Evolutionary conservation across 2,113 vertebrate genomes (phyloP).

Genomic region (Ageneiosus marmoratus): DNA sequence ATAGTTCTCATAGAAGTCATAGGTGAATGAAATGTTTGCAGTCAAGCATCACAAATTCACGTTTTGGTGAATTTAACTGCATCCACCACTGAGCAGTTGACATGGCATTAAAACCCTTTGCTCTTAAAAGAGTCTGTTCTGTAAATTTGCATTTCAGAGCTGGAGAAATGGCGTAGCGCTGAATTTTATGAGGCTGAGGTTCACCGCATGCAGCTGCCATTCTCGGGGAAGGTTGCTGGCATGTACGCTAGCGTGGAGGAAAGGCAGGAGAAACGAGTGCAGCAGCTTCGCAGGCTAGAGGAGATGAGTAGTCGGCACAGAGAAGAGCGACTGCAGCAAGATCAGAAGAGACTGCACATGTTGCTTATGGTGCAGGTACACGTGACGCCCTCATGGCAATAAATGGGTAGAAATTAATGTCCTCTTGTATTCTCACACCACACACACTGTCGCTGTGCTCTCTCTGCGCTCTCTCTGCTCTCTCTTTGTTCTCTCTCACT

Average conservation of each 20-base stretch:
- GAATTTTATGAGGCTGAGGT: constrained; percentile 91
- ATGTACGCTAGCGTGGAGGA: constrained; percentile 84
- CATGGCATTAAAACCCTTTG: neutral
- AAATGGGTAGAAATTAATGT: neutral
- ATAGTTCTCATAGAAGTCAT: neutral
- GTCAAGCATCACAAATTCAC: neutral
- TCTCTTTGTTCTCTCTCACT: too few species aligned
- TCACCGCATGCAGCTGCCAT: constrained; percentile 94
- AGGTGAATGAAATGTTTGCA: neutral
- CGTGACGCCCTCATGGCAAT: neutral
- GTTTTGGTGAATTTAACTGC: neutral
- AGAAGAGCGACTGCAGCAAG: constrained; percentile 90
- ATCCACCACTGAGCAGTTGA: neutral
- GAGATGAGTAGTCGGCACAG: constrained; percentile 89
- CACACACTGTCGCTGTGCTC: too few species aligned
- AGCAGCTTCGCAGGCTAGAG: constrained; percentile 90
- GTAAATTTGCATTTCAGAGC: constrained; percentile 77
- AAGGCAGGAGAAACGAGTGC: constrained; percentile 87
- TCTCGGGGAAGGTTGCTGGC: constrained; percentile 84
- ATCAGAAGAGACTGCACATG: constrained; percentile 88
- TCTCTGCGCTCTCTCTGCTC: too few species aligned
- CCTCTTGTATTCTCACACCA: neutral
- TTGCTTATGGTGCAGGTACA: constrained; percentile 85
- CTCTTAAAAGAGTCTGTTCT: neutral
- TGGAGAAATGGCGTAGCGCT: constrained; percentile 88